phyloP scores from a whole-genome alignment of 2,113 vertebrate species.

The Camelus dromedarius region DNA sequence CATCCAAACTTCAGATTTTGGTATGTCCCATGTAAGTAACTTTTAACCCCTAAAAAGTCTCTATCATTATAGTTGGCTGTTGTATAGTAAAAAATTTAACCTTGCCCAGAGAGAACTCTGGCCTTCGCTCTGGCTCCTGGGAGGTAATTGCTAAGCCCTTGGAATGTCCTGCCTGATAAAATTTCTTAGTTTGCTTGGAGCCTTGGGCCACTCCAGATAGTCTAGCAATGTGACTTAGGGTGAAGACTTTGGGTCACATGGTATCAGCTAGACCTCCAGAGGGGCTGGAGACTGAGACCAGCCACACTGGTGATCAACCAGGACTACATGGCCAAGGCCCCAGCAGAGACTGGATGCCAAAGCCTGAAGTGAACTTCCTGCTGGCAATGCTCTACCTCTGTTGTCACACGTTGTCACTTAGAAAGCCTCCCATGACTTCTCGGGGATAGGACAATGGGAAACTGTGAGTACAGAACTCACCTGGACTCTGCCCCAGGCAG shows the following conservation, averaged over 20 bases:
- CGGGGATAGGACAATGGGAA: neutral
- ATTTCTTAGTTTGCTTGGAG: neutral
- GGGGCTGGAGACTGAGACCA: too few species aligned
- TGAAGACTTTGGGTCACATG: neutral
- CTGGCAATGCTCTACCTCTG: fast-evolving
- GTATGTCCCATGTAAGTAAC: neutral
- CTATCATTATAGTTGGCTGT: too few species aligned
- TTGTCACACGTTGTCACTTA: neutral
- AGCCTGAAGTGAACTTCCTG: neutral
- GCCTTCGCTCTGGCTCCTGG: too few species aligned
- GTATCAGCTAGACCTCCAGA: too few species aligned
- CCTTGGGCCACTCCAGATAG: neutral
- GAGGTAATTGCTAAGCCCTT: too few species aligned
- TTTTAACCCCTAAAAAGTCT: neutral
- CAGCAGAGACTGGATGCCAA: neutral
- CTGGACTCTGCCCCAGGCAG: neutral
- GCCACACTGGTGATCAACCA: neutral
- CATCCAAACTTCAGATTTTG: neutral
- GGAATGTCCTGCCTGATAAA: neutral
- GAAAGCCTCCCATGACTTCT: neutral
- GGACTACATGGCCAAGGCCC: neutral
- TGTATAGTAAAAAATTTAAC: neutral
- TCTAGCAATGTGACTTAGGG: neutral
- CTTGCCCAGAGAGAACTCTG: neutral
- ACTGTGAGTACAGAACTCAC: neutral